Base-by-base conservation (phyloP, 2,113 vertebrate genomes). In the Catagonus wagneri region DNA sequence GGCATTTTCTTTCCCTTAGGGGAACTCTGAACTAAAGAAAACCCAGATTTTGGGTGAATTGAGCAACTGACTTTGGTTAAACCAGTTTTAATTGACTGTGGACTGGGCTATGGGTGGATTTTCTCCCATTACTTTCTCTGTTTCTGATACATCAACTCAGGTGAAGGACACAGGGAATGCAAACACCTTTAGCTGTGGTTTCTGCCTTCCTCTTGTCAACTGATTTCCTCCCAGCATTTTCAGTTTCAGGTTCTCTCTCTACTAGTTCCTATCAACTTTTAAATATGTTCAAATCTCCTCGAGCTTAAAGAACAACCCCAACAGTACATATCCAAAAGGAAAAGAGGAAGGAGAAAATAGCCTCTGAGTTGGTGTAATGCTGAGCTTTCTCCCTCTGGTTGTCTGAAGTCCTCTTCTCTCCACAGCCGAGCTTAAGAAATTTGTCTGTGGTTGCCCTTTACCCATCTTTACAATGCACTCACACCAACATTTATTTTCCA, bases 321-420 rank as follows among this genome's bases (percentile, higher is more conserved):
- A 25, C 7, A 56, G 2, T 6, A 15, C 9, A 1, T 36, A 20
- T 16, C 9, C 36, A 10, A 56, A 68, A 89, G 16, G 25, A 60
- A 34, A 29, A 61, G 32, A 58, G 13, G 23, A 13, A 13, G 74
- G n/a, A 15, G 19, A 75, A 76, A 32, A 17, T 8, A 4, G 1
- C 29, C 12, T 32, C 14, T 12, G 0, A 11, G 4, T 1, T 68
- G 25, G 9, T 4, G 72, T 79, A 10, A 16, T 0, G n/a, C 6
- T n/a, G 13, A 1, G 1, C 22, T 6, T 36, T 19, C 54, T 29
- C 61, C 2, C 0, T 1, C 56, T 5, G 10, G 2, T 3, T 14
- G n/a, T 44, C 69, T 6, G 4, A 3, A n/a, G 36, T 1, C 25
- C n/a, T 75, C 44, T 34, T 2, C 50, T 20, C 29, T 68, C n/a